phyloP scores from a whole-genome alignment of 2,888 invertebrate genomes.

The Apamea monoglypha region DNA sequence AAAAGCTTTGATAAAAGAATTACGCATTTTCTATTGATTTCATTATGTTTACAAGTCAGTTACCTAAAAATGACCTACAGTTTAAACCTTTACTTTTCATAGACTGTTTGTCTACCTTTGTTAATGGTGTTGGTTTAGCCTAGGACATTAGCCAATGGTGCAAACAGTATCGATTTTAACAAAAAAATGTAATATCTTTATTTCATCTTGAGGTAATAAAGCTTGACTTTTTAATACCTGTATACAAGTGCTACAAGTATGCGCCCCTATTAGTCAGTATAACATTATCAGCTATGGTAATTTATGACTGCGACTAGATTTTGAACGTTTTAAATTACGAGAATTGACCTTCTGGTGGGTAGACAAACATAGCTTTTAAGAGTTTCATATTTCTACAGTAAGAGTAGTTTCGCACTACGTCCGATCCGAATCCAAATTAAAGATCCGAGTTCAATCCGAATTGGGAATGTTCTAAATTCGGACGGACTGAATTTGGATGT shows the following conservation, averaged over 20 bases:
- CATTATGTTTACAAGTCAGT: conserved; percentile 1
- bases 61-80: not conserved
- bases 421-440: too few relatives aligned
- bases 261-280: not conserved
- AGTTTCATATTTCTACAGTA: not conserved
- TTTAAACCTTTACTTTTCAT: conserved; percentile 17
- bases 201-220: not conserved
- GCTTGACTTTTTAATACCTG: not conserved
- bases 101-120: conserved; percentile 2
- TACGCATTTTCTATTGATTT: not conserved
- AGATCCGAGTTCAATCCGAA: too few relatives aligned
- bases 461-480: too few relatives aligned
- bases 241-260: not conserved
- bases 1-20: not conserved
- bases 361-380: not conserved
- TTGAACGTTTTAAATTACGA: not conserved
- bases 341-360: not conserved
- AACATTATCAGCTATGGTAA: not conserved
- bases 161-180: conserved; percentile 2
- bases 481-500: too few relatives aligned
- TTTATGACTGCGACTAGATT: not conserved
- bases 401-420: too few relatives aligned
- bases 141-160: not conserved
- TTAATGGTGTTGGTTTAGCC: conserved; percentile 22
- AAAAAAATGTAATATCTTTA: not conserved